Base-by-base conservation (phyloP, 2,888 invertebrate genomes). In the Tetrapedia diversipes region DNA sequence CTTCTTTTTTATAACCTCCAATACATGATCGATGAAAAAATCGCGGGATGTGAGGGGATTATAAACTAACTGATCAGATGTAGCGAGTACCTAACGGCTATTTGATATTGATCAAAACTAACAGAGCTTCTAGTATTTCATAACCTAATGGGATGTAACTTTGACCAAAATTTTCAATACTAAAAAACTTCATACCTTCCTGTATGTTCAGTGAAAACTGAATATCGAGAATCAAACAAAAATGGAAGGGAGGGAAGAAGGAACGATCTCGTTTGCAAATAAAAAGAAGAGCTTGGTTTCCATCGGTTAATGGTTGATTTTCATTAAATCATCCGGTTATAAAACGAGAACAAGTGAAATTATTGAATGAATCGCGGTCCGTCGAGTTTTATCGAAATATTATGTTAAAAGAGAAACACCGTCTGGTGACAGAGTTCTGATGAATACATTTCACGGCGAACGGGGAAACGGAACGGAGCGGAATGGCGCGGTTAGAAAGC, bases 341-440 rank as follows among this genome's bases (percentile, higher is more conserved):
- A 37, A n/a, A 19, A 3, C 4, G 22, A 1, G 16, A 0, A 27
- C 1, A 24, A 19, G 11, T 6, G 19, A 19, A 6, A 39, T 16
- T 27, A 64, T 53, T 19, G 53, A 64, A 53, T 19, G 29, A 39
- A 41, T 41, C 29, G 16, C 16, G 7, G 37, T 1, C 10, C 14
- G 22, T 10, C 16, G 51, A 19, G 14, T 54, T 43, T 32, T 54
- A 43, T 43, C 43, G 54, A 65, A 54, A 65, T 64, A 43, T 54
- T 32, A 43, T 41, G 53, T 53, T 32, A 32, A 65, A 32, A 54
- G 24, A 51, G 53, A 24, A n/a, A 37, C 11, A 34, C 16, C 7
- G 59, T 22, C 11, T 43, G 14, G 16, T 29, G 32, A 60, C 39
- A 39, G 16, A 49, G 7, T 37, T 37, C 24, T 11, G 27, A 16